These are phyloP conservation scores for Conchocele bisecta DNA, from an alignment of 2,888 invertebrate genomes.

Conservation along the genomic window DNA sequence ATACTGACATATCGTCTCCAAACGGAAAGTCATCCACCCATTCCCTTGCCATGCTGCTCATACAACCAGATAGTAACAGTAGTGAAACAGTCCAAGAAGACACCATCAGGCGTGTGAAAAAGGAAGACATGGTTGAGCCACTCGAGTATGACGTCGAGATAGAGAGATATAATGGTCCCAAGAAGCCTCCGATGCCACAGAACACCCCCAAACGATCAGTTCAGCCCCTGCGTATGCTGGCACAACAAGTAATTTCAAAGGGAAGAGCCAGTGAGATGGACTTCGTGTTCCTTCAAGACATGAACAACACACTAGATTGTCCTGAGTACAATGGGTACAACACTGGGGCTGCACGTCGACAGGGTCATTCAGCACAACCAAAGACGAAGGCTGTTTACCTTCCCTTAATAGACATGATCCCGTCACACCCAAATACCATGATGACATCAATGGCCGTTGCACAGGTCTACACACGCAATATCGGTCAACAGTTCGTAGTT, in stretches of 20 bases:
- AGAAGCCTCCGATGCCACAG: conserved; percentile 25
- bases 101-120: conserved; percentile 2
- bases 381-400: conserved; percentile 48
- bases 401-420: conserved; percentile 51
- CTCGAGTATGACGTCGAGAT: conserved; percentile 9
- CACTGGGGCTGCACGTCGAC: conserved; percentile 16
- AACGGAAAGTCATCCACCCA: conserved; percentile 34
- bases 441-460: conserved; percentile 42
- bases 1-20: conserved; percentile 35
- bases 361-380: conserved; percentile 24
- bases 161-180: conserved; percentile 14
- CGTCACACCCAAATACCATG: conserved; percentile 47
- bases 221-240: conserved; percentile 2
- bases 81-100: neutral
- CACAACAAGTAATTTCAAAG: neutral
- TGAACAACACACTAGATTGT: neutral
- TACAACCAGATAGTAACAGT: neutral
- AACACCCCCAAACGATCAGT: neutral
- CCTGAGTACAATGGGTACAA: conserved; percentile 32
- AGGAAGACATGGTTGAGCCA: conserved; percentile 5
- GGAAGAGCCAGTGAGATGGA: conserved; percentile 10
- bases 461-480: conserved; percentile 5
- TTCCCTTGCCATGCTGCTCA: conserved; percentile 26
- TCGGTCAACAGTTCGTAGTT: conserved; percentile 38
- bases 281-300: conserved; percentile 28